These are phyloP conservation scores for Callimorpha dominula DNA, from an alignment of 2,888 invertebrate species.

Conservation along the genomic window DNA sequence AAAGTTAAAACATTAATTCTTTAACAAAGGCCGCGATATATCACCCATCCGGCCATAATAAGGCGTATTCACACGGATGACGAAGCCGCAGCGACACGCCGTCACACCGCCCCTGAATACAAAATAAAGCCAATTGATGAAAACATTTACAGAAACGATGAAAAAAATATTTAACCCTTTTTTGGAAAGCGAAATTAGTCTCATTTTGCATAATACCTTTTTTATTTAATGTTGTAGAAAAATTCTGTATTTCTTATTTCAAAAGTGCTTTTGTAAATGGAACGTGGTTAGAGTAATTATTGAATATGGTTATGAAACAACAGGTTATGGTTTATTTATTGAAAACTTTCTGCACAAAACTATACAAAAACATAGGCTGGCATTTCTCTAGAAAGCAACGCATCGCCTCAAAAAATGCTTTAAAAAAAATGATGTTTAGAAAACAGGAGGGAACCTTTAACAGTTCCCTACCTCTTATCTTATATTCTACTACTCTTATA, in stretches of 20 bases:
- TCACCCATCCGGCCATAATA: constrained; percentile 33
- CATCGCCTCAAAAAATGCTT: not conserved
- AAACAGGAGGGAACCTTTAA: not conserved
- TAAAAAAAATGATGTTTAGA: too few relatives aligned
- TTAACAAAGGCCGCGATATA: constrained; percentile 34
- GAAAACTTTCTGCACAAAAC: not conserved
- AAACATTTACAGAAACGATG: constrained; percentile 29
- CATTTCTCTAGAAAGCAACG: not conserved
- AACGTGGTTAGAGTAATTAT: not conserved
- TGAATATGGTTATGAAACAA: not conserved
- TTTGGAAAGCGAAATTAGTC: constrained; percentile 35
- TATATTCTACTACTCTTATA: too few relatives aligned
- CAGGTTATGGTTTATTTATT: not conserved
- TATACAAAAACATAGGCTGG: not conserved
- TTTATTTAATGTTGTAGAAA: constrained; percentile 45
- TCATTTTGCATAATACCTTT: constrained; percentile 37
- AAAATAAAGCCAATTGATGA: constrained; percentile 37
- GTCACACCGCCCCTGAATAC: constrained; percentile 44
- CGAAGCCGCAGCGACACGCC: constrained; percentile 37
- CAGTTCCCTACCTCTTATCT: not conserved
- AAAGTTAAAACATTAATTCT: constrained; percentile 32
- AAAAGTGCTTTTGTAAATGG: not conserved
- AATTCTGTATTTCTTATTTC: constrained; percentile 29
- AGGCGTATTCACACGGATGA: constrained; percentile 36
- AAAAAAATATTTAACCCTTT: constrained; percentile 28